Base-by-base conservation (phyloP, 2,113 vertebrate genomes). In the Girardinichthys multiradiatus region DNA sequence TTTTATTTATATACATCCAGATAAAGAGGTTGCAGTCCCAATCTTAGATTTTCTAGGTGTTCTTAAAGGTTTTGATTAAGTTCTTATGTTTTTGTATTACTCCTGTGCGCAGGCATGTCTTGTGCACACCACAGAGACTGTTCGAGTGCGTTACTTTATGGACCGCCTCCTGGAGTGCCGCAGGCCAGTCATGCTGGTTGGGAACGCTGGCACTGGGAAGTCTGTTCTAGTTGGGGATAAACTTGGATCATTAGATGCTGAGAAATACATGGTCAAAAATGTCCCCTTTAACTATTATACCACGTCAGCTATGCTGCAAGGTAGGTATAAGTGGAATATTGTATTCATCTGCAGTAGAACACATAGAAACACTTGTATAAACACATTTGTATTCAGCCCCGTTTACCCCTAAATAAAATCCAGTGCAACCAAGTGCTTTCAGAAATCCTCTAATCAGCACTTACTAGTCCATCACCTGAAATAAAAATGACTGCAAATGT, bases 261-360 rank as follows among this genome's bases (percentile, higher is more conserved):
- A 97, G 13, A 86, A 92, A 0, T 96, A 95, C 70, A 33, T 95
- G 79, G 93, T 99, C 74, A 97, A 95, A 88, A 98, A 96, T 2
- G 95, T 97, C 2, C 96, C 96, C 0, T 96, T 98, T 66, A 99
- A 99, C 93, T 99, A 96, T 83, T 99, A 98, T 77, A 99, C 98
- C 69, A 98, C 96, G 0, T 98, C 97, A 1, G 96, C 96, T 6
- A 95, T 96, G 97, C 95, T 99, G 42, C 98, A 99, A 91, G 98
- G 98, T 99, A 90, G 76, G 30, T 57, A 28, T 17, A 54, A 54
- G 19, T 24, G 9, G 48, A 5, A 35, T 35, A 1, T 35, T 35
- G 35, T n/a, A n/a, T n/a, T n/a, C n/a, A n/a, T n/a, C n/a, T n/a
- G n/a, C n/a, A n/a, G n/a, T n/a, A n/a, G n/a, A n/a, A n/a, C n/a